These are phyloP conservation scores for Exocentrus adspersus DNA, from an alignment of 2,888 invertebrate genomes.

Conservation along the genomic window DNA sequence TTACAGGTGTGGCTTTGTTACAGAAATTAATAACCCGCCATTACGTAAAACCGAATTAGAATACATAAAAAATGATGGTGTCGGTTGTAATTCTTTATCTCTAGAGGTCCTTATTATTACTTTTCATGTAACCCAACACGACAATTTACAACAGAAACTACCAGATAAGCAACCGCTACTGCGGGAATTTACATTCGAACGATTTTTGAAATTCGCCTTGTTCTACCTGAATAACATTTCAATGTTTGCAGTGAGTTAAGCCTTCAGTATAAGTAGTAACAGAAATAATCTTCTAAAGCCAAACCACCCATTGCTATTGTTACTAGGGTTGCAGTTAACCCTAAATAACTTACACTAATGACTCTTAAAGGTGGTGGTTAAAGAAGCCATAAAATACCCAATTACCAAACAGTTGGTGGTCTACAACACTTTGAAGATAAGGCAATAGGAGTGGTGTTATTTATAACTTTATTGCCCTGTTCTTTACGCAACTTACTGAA, in stretches of 20 bases:
- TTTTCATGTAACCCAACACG: neutral
- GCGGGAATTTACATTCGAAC: too few species aligned
- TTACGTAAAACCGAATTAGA: neutral
- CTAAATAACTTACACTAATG: conserved; percentile 6
- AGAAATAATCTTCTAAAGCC: neutral
- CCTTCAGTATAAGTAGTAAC: too few species aligned
- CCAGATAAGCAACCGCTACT: too few species aligned
- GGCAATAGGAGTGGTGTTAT: conserved; percentile 25
- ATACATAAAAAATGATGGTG: neutral
- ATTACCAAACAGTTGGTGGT: conserved; percentile 34
- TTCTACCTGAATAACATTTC: too few species aligned
- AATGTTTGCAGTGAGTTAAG: too few species aligned
- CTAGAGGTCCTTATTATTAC: neutral
- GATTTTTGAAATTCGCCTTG: too few species aligned
- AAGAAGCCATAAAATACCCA: conserved; percentile 26
- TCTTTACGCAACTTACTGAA: conserved; percentile 17
- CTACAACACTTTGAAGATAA: conserved; percentile 11
- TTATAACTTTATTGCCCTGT: conserved; percentile 26
- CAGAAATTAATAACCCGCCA: neutral
- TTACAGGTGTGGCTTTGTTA: neutral
- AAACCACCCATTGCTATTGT: neutral
- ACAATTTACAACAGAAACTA: too few species aligned
- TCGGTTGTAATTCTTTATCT: neutral
- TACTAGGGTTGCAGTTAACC: neutral
- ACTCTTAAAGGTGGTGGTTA: conserved; percentile 22